Evolutionary conservation across 2,113 vertebrate species (phyloP), one percentile per base, ranked within the genome.

Genomic region (Nyctereutes procyonoides): DNA sequence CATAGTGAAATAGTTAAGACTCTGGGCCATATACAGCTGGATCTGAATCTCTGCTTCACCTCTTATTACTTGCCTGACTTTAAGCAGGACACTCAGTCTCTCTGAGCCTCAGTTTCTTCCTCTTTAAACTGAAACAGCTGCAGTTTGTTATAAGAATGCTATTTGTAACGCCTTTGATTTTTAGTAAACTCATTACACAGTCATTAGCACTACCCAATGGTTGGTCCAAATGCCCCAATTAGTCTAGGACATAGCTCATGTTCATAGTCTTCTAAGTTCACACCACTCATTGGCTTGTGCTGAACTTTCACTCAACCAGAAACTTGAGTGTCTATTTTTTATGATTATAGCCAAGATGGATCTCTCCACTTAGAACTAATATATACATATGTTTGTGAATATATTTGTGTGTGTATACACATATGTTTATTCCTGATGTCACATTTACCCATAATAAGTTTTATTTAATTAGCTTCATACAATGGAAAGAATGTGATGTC

Each of bases 401-500:
- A 12, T 83, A 13, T 79, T 51, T 63, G 26, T 77, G 8, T 83
- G 28, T 80, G 4, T 56, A 28, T 51, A 28, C 1, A 8, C 22
- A 67, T 65, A 20, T 10, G 58, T 35, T 90, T 76, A 35, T 73
- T 73, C 58, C 53, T 38, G 53, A 51, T 65, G 48, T 62, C 58
- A 28, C 11, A 3, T 80, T 81, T 93, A 4, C 73, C 82, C 48
- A 35, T 38, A 56, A 19, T 38, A 84, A 20, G 26, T 81, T 81
- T 63, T 62, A 35, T 88, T 86, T 95, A 76, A 77, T 93, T 56
- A 86, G 53, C 35, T 79, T 94, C 85, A 32, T 71, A 12, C 26
- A 69, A 9, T 69, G 16, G 32, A 77, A 83, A 73, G 20, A 90
- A 67, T 28, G 10, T 8, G 1, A 55, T 86, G 35, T 28, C 69